Evolutionary conservation across 2,113 vertebrate genomes (phyloP), one percentile per base, ranked within the genome.

Genomic region (Aphyosemion australe): DNA sequence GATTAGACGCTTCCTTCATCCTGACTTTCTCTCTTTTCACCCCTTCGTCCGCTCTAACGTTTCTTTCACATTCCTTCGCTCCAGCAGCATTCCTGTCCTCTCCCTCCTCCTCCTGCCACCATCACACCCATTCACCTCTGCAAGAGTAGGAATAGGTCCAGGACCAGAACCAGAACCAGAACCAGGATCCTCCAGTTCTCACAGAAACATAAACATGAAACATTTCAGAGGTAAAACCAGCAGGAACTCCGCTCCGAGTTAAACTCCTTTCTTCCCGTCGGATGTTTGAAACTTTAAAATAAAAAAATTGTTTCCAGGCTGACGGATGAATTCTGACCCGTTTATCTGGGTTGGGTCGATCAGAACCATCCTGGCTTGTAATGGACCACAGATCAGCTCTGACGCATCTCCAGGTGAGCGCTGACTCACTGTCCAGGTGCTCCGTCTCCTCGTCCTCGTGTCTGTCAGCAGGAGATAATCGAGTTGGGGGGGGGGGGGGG

Each of bases 391-490:
- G 19, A 31, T 34, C 39, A 26, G 56, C 39, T 43, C 2, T 12
- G 47, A 41, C 1, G 1, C 16, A 43, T 18, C 0, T 12, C 51
- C 46, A 76, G 74, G 55, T 78, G 67, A 62, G 19, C 1, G 61
- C 83, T 78, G 76, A 80, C 61, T 82, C 69, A 68, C 65, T 26
- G 50, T 61, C 47, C 87, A 87, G 82, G 87, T 86, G 78, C 74
- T 61, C 41, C 15, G 21, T 10, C 58, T 49, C 66, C 43, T 71
- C 61, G 11, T 52, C 67, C 72, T 37, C 66, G 41, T 64, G 34
- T 84, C 83, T 82, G 31, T 85, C 83, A 76, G 13, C 49, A 47
- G 37, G 42, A 88, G 78, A 76, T 84, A 57, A 88, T 76, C 32
- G 34, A 61, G 58, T 52, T 2, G 57, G 7, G 9, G 67, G 43